Base-by-base conservation (phyloP, 2,888 invertebrate genomes). In the Neocrepidodera transversa region DNA sequence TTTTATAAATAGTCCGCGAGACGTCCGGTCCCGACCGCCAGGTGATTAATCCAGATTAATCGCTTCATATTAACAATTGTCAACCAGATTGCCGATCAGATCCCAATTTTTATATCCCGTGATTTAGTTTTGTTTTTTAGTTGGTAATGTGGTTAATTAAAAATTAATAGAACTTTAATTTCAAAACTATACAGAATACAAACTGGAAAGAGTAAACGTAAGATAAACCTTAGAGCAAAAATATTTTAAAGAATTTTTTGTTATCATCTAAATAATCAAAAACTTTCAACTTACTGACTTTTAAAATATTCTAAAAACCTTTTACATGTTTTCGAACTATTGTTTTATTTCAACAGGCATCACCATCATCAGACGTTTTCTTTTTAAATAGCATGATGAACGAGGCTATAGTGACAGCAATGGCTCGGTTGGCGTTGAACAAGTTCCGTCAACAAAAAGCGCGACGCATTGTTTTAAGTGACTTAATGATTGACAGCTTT, bases 401-500 rank as follows among this genome's bases (percentile, higher is more conserved):
- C 42, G 42, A 42, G n/a, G n/a, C 42, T 11, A 20, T n/a, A 42
- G 23, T 20, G 20, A 42, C 42, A 18, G 42, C 18, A 11, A 18
- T 42, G 74, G 75, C 76, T 75, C 75, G 70, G 74, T 73, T 72
- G 68, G 71, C 73, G 73, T 77, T 74, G 75, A 16, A 48, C 16
- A 14, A 48, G 48, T 35, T 48, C 28, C 48, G 48, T 48, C 35
- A 49, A 49, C 47, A 30, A 47, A 49, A 49, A 49, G 49, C 49
- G 30, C 18, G 49, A 49, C 49, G 49, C 35, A 35, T 76, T 75
- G 74, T 74, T 73, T 69, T 79, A 78, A 79, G 77, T 78, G 79
- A 78, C 78, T 76, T 69, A 53, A 61, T 66, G 76, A 76, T 72
- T 77, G 78, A 78, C 78, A 74, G 76, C 75, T 77, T 76, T 77